These are phyloP conservation scores for Phortica okadai DNA, from an alignment of 2,888 invertebrate genomes.

Conservation along the genomic window DNA sequence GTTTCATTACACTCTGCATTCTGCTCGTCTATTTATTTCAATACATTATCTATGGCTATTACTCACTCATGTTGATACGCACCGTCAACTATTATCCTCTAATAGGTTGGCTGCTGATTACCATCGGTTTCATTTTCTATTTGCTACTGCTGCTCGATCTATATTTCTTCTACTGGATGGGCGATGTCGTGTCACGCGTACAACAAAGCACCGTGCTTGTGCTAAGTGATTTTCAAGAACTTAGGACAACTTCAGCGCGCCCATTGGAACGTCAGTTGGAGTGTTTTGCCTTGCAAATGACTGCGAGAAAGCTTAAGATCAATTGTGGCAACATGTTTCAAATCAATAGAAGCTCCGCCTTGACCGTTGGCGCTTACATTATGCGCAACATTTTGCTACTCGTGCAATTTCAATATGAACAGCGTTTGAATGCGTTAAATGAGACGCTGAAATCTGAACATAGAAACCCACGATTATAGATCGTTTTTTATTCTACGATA, in stretches of 20 bases:
- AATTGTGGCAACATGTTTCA: constrained; percentile 11
- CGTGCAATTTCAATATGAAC: constrained; percentile 43
- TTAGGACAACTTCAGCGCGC: not conserved
- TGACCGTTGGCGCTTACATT: constrained; percentile 38
- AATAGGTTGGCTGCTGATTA: too few relatives aligned
- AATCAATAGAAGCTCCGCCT: constrained; percentile 28
- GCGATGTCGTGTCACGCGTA: constrained; percentile 30
- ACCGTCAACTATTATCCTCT: not conserved
- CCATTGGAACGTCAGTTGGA: not conserved
- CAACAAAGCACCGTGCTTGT: not conserved
- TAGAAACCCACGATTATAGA: too few relatives aligned
- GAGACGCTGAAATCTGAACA: not conserved
- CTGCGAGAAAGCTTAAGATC: not conserved
- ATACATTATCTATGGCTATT: constrained; percentile 14
- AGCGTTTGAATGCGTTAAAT: constrained; percentile 25
- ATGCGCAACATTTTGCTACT: constrained; percentile 37
- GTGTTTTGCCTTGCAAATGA: constrained; percentile 11
- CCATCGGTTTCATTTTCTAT: not conserved
- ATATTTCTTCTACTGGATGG: constrained; percentile 42
- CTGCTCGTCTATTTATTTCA: constrained; percentile 13
- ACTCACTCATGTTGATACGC: not conserved
- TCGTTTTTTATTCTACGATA: too few relatives aligned
- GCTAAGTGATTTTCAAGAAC: not conserved
- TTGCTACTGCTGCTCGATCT: constrained; percentile 33
- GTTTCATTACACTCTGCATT: not conserved